A percentile compares a stretch with the other conserved stretches of the same genome.
Evolutionary conservation across 2,888 invertebrate genomes (phyloP).

Genomic region (Rotaria socialis): DNA sequence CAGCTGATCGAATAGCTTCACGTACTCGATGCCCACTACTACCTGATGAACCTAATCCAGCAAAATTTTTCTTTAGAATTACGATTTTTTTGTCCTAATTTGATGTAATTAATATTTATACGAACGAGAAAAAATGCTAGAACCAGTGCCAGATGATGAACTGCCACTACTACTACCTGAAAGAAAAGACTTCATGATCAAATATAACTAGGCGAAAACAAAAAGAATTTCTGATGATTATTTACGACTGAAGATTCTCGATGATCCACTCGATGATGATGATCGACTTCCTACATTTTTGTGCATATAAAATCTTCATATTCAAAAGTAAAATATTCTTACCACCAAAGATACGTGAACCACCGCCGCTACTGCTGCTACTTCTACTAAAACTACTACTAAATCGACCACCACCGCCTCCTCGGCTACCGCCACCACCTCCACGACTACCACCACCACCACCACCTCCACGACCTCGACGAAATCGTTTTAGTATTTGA

Average conservation of each 20-base stretch:
- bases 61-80: not conserved
- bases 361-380: not conserved
- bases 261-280: not conserved
- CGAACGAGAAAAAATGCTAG: not conserved
- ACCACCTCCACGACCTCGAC: not conserved
- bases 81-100: not conserved
- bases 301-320: not conserved
- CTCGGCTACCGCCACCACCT: not conserved
- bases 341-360: not conserved
- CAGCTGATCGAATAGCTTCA: not conserved
- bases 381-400: not conserved
- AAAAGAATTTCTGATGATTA: not conserved
- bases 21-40: not conserved
- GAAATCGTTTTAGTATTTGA: conserved; percentile 1
- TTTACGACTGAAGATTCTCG: not conserved
- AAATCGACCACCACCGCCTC: not conserved
- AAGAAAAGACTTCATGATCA: not conserved
- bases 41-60: not conserved
- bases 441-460: not conserved
- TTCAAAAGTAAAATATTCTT: not conserved
- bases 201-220: not conserved
- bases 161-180: not conserved
- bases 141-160: not conserved
- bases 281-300: not conserved
- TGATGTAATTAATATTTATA: not conserved